phyloP scores from a whole-genome alignment of 2,797 vertebrate species.

The Intellagama lesueurii region DNA sequence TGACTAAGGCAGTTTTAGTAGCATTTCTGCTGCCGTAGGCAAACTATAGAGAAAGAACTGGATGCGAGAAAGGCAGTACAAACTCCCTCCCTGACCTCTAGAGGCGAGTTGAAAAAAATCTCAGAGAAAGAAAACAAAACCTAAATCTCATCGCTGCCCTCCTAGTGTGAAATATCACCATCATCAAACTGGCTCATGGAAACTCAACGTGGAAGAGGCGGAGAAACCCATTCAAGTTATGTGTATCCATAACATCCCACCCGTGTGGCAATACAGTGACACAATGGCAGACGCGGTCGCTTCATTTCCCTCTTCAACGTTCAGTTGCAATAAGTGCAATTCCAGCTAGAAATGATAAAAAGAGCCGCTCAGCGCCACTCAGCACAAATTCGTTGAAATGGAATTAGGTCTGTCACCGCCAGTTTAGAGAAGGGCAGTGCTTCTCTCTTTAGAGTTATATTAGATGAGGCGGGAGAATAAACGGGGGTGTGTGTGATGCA shows the following conservation, averaged over 20 bases:
- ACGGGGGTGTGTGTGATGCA: too few species aligned
- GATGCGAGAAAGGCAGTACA: not conserved
- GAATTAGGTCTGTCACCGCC: not conserved
- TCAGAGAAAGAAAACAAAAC: not conserved
- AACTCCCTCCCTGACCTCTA: conserved; percentile 59
- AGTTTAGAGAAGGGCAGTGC: not conserved
- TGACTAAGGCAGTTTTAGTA: not conserved
- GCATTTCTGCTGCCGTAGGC: too few species aligned
- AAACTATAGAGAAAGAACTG: not conserved
- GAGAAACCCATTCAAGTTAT: not conserved
- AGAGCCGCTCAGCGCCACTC: not conserved
- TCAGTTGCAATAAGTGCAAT: not conserved
- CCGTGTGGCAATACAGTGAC: too few species aligned
- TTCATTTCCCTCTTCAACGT: not conserved
- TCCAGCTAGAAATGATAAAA: not conserved
- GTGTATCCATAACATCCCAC: not conserved
- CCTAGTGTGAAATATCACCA: not conserved
- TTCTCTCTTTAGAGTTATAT: too few species aligned
- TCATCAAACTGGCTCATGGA: too few species aligned
- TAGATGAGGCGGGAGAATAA: too few species aligned
- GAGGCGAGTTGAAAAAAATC: conserved; percentile 28
- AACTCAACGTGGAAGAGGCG: not conserved
- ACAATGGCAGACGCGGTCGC: not conserved
- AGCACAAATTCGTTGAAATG: not conserved
- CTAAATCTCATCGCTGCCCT: not conserved